Evolutionary conservation across 2,888 invertebrate species (phyloP), one percentile per base, ranked within the genome.

Genomic region (Macropis europaea): DNA sequence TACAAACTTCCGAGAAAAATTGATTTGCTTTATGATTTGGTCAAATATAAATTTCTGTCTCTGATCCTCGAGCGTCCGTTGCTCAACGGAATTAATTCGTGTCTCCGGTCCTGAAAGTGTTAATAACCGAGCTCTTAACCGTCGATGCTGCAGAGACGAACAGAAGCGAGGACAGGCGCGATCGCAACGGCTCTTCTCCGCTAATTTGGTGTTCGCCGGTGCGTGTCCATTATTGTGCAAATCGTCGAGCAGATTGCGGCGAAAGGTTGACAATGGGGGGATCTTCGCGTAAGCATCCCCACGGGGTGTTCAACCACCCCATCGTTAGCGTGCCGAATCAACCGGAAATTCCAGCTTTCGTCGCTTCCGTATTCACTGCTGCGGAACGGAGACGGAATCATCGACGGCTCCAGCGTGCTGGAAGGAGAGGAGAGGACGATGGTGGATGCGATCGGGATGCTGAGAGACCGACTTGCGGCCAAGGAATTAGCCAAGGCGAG

Each of bases 281-380:
- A 57, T 79, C 69, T 43, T n/a, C 62, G 61, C 75, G 77, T 71
- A 75, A 77, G 71, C 77, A 67, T 59, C 80, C 70, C 80, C 50
- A 67, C 43, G 72, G 80, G 76, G 71, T 56, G 79, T 71, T 66
- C 42, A 79, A 81, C 82, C 84, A 85, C 87, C 88, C 87, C 88
- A 87, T 90, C 90, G 87, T 90, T 90, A 90, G 89, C 82, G 88
- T 84, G 87, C 85, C 88, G 89, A 89, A 89, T 90, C 89, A 89
- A 90, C 90, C 89, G 90, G 90, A 90, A 90, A 90, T 90, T 89
- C 90, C 90, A 89, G 89, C 89, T 89, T 88, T 88, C 86, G 84
- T 83, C 76, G 83, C 85, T 86, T 86, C 86, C 86, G 85, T 84
- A 84, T 86, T 84, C 84, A 85, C 30, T 76, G 17, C 42, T 4